phyloP scores from a whole-genome alignment of 35 echinoderm and acorn worm species.

The Eucidaris tribuloides region DNA sequence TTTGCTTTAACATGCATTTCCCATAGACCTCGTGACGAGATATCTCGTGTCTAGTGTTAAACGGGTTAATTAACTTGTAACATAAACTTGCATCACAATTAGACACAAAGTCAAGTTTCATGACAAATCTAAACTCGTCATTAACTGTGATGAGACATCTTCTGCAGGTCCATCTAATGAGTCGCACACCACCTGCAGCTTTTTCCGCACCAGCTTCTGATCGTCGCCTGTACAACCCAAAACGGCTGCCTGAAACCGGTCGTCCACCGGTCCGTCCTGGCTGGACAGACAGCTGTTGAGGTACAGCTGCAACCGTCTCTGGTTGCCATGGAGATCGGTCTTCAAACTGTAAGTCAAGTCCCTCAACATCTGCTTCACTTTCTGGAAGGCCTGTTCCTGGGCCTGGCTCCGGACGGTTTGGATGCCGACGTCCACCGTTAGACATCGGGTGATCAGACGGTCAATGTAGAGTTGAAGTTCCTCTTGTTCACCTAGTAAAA shows the following conservation, averaged over 20 bases:
- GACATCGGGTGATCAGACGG: constrained; percentile 58
- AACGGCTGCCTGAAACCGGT: constrained; percentile 60
- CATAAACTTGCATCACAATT: too few relatives aligned
- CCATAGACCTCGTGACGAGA: too few relatives aligned
- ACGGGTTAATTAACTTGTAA: too few relatives aligned
- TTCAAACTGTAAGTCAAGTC: constrained; percentile 33
- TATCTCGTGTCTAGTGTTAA: too few relatives aligned
- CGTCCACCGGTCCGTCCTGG: constrained; percentile 65
- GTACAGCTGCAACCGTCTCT: constrained; percentile 25
- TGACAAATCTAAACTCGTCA: too few relatives aligned
- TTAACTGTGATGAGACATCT: too few relatives aligned
- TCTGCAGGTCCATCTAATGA: constrained; percentile 26
- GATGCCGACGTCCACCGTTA: constrained; percentile 62
- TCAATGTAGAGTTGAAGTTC: constrained; percentile 74
- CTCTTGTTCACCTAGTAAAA: constrained; percentile 63
- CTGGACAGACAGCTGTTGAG: constrained; percentile 72
- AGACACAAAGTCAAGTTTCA: too few relatives aligned
- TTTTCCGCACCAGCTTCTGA: constrained; percentile 80
- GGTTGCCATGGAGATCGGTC: constrained; percentile 21
- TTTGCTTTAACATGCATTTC: too few relatives aligned
- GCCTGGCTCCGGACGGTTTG: constrained; percentile 44
- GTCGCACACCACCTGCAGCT: constrained; percentile 23
- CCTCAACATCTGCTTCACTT: constrained; percentile 28
- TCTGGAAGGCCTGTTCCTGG: constrained; percentile 63
- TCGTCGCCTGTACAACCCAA: constrained; percentile 88